These are phyloP conservation scores for Microctonus brassicae DNA, from an alignment of 2,888 invertebrate genomes.

Conservation along the genomic window DNA sequence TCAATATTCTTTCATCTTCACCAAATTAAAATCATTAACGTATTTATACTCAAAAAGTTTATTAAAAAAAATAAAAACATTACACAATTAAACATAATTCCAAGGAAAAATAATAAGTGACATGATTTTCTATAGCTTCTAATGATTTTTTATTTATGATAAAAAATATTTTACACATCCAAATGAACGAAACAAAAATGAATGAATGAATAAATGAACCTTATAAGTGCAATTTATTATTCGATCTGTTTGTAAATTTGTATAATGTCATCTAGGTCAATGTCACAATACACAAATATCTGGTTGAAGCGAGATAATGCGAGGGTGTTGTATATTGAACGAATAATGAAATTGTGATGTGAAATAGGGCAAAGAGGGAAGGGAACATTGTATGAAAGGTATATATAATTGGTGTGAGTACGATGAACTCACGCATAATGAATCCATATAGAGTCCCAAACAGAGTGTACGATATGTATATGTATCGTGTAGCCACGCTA, in stretches of 20 bases:
- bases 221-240: neutral
- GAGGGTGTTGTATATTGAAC: constrained; percentile 47
- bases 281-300: constrained; percentile 52
- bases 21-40: neutral
- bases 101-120: no score
- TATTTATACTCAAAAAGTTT: neutral
- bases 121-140: no score
- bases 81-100: no score
- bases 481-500: constrained; percentile 32
- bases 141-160: no score
- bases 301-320: neutral
- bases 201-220: neutral
- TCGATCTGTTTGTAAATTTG: neutral
- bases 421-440: constrained; percentile 67
- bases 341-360: constrained; percentile 61
- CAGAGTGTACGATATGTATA: constrained; percentile 2
- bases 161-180: neutral
- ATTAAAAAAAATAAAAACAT: no score
- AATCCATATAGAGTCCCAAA: constrained; percentile 43
- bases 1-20: no score
- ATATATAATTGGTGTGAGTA: constrained; percentile 32
- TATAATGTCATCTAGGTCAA: constrained; percentile 59
- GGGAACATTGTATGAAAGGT: neutral
- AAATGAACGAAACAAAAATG: neutral
- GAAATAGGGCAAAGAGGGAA: neutral